Percentiles rank a stretch among this genome's conserved stretches.
Conservation (phyloP, 2,797 vertebrate species). For the Dicrostonyx torquatus region DNA sequence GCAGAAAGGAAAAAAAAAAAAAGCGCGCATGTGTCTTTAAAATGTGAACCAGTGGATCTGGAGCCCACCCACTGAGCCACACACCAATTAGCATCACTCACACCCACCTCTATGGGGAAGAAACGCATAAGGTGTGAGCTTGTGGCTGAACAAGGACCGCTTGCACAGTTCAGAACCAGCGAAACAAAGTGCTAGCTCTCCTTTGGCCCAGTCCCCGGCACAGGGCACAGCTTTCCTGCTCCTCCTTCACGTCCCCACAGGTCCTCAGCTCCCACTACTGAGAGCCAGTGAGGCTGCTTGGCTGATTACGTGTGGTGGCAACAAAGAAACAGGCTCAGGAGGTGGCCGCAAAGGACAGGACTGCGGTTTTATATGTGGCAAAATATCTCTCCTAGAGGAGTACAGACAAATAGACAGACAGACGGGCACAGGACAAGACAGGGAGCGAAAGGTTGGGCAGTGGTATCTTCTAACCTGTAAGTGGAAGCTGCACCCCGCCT, state of each 20-base stretch:
- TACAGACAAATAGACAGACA: constrained; percentile 70
- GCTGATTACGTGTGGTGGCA: background rate
- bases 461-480: constrained; percentile 72
- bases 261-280: background rate
- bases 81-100: background rate
- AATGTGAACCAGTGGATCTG: background rate
- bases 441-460: constrained; percentile 61
- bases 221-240: background rate
- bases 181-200: background rate
- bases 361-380: constrained; percentile 78
- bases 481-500: constrained; percentile 72
- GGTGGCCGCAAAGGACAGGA: constrained; percentile 67
- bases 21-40: background rate
- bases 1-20: background rate
- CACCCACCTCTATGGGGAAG: no score
- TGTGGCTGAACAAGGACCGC: background rate
- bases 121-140: background rate
- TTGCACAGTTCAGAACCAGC: background rate
- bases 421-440: constrained; percentile 63
- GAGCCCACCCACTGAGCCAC: background rate
- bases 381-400: constrained; percentile 74
- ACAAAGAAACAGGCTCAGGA: constrained; percentile 75
- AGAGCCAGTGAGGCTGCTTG: background rate
- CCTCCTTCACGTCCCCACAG: background rate
- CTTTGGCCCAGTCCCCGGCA: background rate